A percentile compares a stretch with the other conserved stretches of the same genome.
Evolutionary conservation across 2,888 invertebrate genomes (phyloP).

Genomic region (Proisotoma minuta): DNA sequence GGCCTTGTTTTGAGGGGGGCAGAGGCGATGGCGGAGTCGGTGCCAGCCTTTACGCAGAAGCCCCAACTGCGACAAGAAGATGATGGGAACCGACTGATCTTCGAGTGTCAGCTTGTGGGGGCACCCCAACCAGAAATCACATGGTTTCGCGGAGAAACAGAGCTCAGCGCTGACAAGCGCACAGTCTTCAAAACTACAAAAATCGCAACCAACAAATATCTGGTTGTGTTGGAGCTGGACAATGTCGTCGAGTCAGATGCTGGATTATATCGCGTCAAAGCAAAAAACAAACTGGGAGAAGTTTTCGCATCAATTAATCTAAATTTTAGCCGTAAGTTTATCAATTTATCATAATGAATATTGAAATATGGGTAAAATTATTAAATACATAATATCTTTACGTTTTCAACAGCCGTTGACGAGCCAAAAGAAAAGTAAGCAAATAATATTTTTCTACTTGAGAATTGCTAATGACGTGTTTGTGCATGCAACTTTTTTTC

Average conservation of each 20-base stretch:
- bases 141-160: conserved; percentile 85
- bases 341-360: not conserved
- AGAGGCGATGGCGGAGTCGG: conserved; percentile 69
- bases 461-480: no score
- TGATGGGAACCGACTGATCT: conserved; percentile 88
- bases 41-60: conserved; percentile 98
- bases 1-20: conserved; percentile 2
- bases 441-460: no score
- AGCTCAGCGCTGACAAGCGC: conserved; percentile 74
- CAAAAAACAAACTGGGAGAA: conserved; percentile 95
- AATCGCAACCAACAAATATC: conserved; percentile 76
- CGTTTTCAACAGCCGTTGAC: conserved; percentile 87
- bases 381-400: not conserved
- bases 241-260: conserved; percentile 94
- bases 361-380: not conserved
- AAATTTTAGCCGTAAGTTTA: conserved; percentile 92
- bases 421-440: conserved; percentile 94
- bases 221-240: conserved; percentile 87
- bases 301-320: conserved; percentile 94
- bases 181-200: conserved; percentile 85
- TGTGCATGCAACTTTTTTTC: no score
- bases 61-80: conserved; percentile 94
- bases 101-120: conserved; percentile 85
- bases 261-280: conserved; percentile 93
- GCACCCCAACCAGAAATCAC: conserved; percentile 84